Conservation (phyloP, 2,888 invertebrate species). For the Resseliella maxima region DNA sequence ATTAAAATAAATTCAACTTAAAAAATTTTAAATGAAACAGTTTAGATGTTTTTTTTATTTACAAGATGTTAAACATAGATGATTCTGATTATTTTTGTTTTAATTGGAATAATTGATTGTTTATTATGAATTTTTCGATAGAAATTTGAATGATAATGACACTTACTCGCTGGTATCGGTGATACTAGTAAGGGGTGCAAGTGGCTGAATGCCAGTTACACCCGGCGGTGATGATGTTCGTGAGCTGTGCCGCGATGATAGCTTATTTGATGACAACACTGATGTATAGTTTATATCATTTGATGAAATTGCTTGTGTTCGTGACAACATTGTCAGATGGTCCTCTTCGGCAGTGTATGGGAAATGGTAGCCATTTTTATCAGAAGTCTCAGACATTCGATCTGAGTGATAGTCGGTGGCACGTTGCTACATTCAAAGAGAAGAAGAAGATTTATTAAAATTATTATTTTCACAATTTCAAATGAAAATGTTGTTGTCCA, state of each 20-base stretch:
- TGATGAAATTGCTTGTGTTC: slow-evolving; percentile 63
- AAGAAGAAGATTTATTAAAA: slow-evolving; percentile 64
- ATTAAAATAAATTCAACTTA: not conserved
- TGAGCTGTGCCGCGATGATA: slow-evolving; percentile 65
- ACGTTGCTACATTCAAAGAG: slow-evolving; percentile 68
- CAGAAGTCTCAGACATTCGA: slow-evolving; percentile 77
- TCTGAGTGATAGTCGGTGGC: slow-evolving; percentile 69
- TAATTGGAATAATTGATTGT: no score
- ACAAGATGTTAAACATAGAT: no score
- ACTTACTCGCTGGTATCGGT: slow-evolving; percentile 76
- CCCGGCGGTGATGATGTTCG: slow-evolving; percentile 66
- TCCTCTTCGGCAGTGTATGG: slow-evolving; percentile 88
- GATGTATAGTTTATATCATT: slow-evolving; percentile 71
- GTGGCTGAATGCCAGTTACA: slow-evolving; percentile 70
- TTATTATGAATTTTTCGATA: no score
- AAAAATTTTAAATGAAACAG: no score
- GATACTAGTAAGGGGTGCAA: slow-evolving; percentile 73
- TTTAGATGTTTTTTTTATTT: no score
- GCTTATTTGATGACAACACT: slow-evolving; percentile 63
- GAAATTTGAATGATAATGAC: slow-evolving; percentile 46
- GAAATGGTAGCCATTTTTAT: slow-evolving; percentile 84
- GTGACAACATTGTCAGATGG: slow-evolving; percentile 69
- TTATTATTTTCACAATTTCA: not conserved
- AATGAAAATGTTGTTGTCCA: no score
- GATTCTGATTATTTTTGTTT: no score